These are phyloP conservation scores for Adelosebastes latens DNA, from an alignment of 2,797 vertebrate species.

Conservation along the genomic window DNA sequence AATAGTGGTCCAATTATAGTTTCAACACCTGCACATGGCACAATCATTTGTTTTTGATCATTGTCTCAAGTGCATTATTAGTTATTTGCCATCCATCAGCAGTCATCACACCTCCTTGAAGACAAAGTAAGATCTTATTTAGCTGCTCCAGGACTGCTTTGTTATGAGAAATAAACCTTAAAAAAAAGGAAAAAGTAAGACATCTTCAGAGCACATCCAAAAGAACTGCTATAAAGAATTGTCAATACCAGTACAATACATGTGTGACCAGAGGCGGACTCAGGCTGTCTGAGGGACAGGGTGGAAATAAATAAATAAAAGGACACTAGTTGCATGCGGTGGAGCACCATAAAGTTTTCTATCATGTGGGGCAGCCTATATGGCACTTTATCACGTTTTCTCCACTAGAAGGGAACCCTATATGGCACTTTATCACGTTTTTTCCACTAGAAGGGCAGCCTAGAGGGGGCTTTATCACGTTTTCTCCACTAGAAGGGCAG, in stretches of 20 bases:
- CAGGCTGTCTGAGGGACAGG: background rate
- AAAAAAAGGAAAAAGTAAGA: background rate
- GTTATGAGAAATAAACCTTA: constrained; percentile 12
- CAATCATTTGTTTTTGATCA: constrained; percentile 73
- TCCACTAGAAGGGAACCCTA: too few relatives aligned
- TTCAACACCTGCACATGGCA: constrained; percentile 55
- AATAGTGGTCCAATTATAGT: constrained; percentile 65
- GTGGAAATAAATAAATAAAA: background rate
- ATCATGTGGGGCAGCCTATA: background rate
- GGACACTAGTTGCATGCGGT: background rate
- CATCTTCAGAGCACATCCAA: background rate
- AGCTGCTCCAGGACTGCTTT: constrained; percentile 7
- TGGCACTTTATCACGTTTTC: too few relatives aligned
- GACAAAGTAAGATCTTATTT: constrained; percentile 14
- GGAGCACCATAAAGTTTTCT: background rate
- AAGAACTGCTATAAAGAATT: background rate
- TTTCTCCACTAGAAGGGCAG: too few relatives aligned
- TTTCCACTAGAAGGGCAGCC: too few relatives aligned
- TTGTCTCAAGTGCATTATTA: constrained; percentile 61
- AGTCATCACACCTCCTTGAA: constrained; percentile 18
- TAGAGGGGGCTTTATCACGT: too few relatives aligned
- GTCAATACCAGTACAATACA: background rate
- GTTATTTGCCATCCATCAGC: constrained; percentile 52
- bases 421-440: too few relatives aligned
- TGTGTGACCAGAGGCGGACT: background rate